Conservation (phyloP, 2,888 invertebrate genomes). For the Noctua janthina region DNA sequence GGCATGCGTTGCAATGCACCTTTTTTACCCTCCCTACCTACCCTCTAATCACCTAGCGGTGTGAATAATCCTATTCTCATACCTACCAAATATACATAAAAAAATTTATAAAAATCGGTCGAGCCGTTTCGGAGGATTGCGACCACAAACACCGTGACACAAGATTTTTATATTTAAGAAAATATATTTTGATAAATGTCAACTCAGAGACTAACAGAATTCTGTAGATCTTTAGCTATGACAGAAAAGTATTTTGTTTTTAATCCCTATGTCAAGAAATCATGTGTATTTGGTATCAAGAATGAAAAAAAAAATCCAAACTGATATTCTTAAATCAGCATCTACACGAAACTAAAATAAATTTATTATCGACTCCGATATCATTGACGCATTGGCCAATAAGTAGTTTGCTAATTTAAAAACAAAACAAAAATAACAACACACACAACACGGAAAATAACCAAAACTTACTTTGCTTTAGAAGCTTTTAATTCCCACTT, state of each 20-base stretch:
- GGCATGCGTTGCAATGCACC: too few species aligned
- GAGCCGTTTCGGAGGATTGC: too few species aligned
- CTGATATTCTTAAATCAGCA: not conserved
- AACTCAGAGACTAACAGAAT: not conserved
- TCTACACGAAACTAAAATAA: not conserved
- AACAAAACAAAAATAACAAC: slow-evolving; percentile 10
- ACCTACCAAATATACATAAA: too few species aligned
- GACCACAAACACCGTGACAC: too few species aligned
- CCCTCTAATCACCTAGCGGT: too few species aligned
- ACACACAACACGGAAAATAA: slow-evolving; percentile 15
- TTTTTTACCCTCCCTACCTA: too few species aligned
- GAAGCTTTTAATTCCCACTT: not conserved
- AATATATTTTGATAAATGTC: not conserved
- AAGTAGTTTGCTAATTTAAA: slow-evolving; percentile 13
- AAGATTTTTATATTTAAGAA: too few species aligned
- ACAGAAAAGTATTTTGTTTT: not conserved
- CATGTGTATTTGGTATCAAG: not conserved
- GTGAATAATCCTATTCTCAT: too few species aligned
- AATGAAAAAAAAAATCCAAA: not conserved
- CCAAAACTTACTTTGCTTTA: slow-evolving; percentile 45
- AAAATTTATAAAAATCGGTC: too few species aligned
- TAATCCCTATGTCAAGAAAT: not conserved
- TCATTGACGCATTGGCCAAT: slow-evolving; percentile 9
- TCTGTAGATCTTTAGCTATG: not conserved
- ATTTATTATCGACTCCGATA: slow-evolving; percentile 6